Percentiles rank a stretch among this genome's conserved stretches.
Conservation (phyloP, 30 jellyfish, hydroid and myxozoan genomes). For the Aurelia sp. region DNA sequence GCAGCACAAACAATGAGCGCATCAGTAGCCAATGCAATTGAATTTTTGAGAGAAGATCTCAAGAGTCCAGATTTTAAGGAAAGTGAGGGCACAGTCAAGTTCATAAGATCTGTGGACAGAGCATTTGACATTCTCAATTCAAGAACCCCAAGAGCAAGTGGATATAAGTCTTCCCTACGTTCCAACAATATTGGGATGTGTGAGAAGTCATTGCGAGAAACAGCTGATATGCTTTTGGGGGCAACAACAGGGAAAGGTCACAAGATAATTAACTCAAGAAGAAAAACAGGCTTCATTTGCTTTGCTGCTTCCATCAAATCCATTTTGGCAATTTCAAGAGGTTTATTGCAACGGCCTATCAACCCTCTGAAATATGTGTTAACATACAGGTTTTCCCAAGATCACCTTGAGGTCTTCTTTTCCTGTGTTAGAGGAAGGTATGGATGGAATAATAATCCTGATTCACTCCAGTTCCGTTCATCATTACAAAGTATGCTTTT, state of each 20-base stretch:
- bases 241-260: not conserved
- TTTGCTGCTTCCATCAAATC: conserved; percentile 22
- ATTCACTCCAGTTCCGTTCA: conserved; percentile 32
- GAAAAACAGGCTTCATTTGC: conserved; percentile 45
- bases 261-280: not conserved
- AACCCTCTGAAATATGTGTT: conserved; percentile 51
- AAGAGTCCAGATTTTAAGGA: conserved; percentile 26
- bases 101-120: conserved; percentile 29
- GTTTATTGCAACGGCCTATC: not conserved
- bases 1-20: conserved; percentile 50
- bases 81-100: conserved; percentile 44
- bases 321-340: not conserved
- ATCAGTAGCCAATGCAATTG: conserved; percentile 54
- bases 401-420: conserved; percentile 44
- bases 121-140: conserved; percentile 46
- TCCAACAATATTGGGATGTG: conserved; percentile 5
- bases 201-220: not conserved
- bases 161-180: conserved; percentile 31
- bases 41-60: conserved; percentile 10
- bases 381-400: conserved; percentile 66
- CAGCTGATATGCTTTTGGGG: not conserved
- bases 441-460: conserved; percentile 60
- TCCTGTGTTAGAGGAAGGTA: conserved; percentile 18
- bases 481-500: conserved; percentile 17
- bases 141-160: conserved; percentile 41